These are phyloP conservation scores for Bombyx mori DNA, from an alignment of 1,140 invertebrate genomes.

Conservation along the genomic window ASM3026992v2 NC_085118.1:4400501-4401000, in stretches of 20 bases:
- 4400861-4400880: constrained; percentile 62
- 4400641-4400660: too few species aligned
- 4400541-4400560: neutral
- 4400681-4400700: too few species aligned
- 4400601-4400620: too few species aligned
- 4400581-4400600: too few species aligned
- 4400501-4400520: neutral
- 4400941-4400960: too few species aligned
- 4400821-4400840: constrained; percentile 49
- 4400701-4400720: too few species aligned
- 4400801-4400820: constrained; percentile 38
- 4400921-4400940: neutral
- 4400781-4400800: constrained; percentile 43
- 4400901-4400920: constrained; percentile 40
- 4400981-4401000: too few species aligned
- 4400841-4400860: constrained; percentile 51
- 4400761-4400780: constrained; percentile 21
- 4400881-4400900: constrained; percentile 57
- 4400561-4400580: too few species aligned
- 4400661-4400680: neutral
- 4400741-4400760: neutral
- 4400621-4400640: too few species aligned
- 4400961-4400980: too few species aligned
- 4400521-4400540: neutral
- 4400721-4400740: too few species aligned